A percentile compares a stretch with the other conserved stretches of the same genome.
These are phyloP conservation scores for Sphenodon punctatus DNA, from an alignment of 2,797 vertebrate species.

Conservation along the genomic window DNA sequence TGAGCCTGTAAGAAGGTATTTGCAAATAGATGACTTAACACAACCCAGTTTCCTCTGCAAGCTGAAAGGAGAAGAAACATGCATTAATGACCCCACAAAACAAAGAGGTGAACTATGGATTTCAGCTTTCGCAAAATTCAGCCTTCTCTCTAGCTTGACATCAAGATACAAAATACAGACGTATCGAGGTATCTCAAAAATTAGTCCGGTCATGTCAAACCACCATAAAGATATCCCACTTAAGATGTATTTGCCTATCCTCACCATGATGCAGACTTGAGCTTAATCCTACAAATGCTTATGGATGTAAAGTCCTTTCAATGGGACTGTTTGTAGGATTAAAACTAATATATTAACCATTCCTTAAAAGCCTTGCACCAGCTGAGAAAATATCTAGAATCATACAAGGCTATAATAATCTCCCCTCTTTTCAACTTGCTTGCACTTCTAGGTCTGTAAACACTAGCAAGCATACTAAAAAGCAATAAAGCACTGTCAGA, in stretches of 20 bases:
- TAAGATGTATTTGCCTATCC: background rate
- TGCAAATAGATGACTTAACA: conserved; percentile 72
- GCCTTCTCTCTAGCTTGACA: background rate
- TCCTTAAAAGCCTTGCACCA: background rate
- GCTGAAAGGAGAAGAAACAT: conserved; percentile 51
- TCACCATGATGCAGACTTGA: background rate
- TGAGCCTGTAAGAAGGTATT: conserved; percentile 56
- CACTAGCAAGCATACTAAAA: too few relatives aligned
- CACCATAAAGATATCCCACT: background rate
- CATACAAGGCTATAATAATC: background rate
- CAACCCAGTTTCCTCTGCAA: conserved; percentile 73
- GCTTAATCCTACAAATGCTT: too few relatives aligned
- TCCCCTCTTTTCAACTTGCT: background rate
- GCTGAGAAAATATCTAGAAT: background rate
- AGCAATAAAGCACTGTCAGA: too few relatives aligned
- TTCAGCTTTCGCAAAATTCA: background rate
- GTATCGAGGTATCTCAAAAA: background rate
- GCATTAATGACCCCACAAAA: background rate
- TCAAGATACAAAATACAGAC: background rate
- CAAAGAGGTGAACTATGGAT: background rate
- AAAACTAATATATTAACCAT: too few relatives aligned
- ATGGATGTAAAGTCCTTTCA: too few relatives aligned
- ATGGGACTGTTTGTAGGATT: too few relatives aligned
- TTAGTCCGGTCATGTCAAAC: background rate
- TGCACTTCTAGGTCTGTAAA: background rate